Base-by-base conservation (phyloP, 1,140 invertebrate species). In the Onthophagus taurus region DNA sequence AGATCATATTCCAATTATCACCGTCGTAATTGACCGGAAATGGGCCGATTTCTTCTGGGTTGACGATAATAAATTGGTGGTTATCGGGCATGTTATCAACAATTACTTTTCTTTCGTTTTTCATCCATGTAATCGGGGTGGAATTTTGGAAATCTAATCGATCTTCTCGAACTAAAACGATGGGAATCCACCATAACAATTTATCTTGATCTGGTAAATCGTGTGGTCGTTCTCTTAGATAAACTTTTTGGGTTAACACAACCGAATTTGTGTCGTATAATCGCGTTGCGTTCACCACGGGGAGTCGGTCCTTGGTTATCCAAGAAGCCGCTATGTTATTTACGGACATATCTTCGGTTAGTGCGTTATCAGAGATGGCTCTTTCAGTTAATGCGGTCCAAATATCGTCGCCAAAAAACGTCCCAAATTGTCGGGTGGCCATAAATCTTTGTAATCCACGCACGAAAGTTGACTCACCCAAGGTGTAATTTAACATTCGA, bases 401-500 rank as follows among this genome's bases (percentile, higher is more conserved):
- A 16, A 95, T 73, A 55, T 94, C 85, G 48, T 84, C 76, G 29
- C 80, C 81, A 5, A 75, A 76, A 49, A 89, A 91, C 11, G 81
- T 82, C 44, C 78, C 74, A 56, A 74, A 86, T 55, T 81, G 71
- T 41, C 80, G 72, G 39, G 76, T 65, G 12, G 72, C 63, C 49
- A 89, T 70, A 54, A 89, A 85, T 47, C 71, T 76, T 47, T 76
- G 73, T 24, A 94, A 57, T 9, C 83, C 87, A 48, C 73, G 73
- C 50, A 74, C 79, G 62, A 97, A 94, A 1, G 81, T 81, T 3
- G 76, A 65, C 34, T 79, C 75, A 3, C 88, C 85, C 5, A 97
- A 68, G 3, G 89, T 90, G 52, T 84, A 82, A 54, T 89, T 84
- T 58, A 97, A 78, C 91, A 97, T 97, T 29, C 91, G 71, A 54